Conservation (phyloP, 2,113 vertebrate species). For the Callopanchax toddi region DNA sequence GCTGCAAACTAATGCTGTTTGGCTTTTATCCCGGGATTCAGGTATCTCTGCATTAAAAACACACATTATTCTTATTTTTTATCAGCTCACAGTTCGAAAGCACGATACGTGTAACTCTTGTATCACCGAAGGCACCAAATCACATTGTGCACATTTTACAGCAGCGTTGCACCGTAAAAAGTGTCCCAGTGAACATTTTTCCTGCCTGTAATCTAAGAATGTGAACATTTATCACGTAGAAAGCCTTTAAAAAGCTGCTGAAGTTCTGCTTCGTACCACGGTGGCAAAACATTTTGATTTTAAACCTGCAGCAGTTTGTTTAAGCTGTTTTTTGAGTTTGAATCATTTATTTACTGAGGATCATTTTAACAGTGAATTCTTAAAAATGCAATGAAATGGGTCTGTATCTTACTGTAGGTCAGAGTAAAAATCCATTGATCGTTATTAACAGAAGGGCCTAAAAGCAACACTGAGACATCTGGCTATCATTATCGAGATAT, state of each 20-base stretch:
- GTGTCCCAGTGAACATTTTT: not conserved
- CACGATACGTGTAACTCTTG: too few species aligned
- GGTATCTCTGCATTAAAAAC: not conserved
- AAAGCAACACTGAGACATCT: too few species aligned
- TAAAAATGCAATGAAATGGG: too few species aligned
- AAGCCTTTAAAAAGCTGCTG: not conserved
- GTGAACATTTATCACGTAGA: not conserved
- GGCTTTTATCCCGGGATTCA: not conserved
- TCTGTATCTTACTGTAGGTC: too few species aligned
- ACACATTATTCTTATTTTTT: not conserved
- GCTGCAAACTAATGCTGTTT: not conserved
- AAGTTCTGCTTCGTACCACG: not conserved
- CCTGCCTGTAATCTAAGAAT: not conserved
- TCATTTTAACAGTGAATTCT: too few species aligned
- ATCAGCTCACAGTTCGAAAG: not conserved
- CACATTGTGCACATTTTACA: not conserved
- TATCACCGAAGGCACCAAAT: not conserved
- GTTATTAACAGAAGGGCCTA: too few species aligned
- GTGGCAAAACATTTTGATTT: not conserved
- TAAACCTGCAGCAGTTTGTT: not conserved
- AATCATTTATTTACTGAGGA: too few species aligned
- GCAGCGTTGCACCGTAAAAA: not conserved
- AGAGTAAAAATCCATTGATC: too few species aligned
- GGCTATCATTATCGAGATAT: too few species aligned
- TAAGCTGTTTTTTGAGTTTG: too few species aligned